Evolutionary conservation across 2,797 vertebrate species (phyloP).

Genomic region (Hyperoplus lanceolatus): DNA sequence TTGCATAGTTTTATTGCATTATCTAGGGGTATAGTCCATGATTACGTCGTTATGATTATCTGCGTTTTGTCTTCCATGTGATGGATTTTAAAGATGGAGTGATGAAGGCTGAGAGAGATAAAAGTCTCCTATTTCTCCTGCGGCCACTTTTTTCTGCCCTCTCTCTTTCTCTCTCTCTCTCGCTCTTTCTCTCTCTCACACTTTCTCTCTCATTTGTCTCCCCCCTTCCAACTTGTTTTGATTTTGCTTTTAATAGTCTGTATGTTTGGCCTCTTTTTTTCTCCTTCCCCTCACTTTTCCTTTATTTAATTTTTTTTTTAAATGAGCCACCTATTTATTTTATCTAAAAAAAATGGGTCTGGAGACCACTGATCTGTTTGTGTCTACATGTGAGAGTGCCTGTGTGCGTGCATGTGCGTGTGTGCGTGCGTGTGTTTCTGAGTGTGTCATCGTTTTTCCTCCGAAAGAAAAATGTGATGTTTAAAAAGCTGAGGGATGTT

Average conservation of each 20-base stretch:
- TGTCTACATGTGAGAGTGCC: conserved; percentile 49
- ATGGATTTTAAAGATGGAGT: conserved; percentile 82
- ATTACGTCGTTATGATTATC: conserved; percentile 85
- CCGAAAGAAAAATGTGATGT: conserved; percentile 67
- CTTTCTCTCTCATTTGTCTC: conserved; percentile 11
- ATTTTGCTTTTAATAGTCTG: conserved; percentile 45
- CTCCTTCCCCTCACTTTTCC: conserved; percentile 19
- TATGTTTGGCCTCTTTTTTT: conserved; percentile 34
- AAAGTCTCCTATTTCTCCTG: conserved; percentile 27
- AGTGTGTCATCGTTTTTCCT: conserved; percentile 47
- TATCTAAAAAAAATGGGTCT: conserved; percentile 71
- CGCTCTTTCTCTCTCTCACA: too few species aligned
- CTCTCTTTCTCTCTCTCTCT: conserved; percentile 18
- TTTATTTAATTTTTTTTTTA: conserved; percentile 23
- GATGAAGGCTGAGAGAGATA: conserved; percentile 72
- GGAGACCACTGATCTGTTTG: conserved; percentile 73
- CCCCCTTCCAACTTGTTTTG: conserved; percentile 36
- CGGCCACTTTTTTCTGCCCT: conserved; percentile 54
- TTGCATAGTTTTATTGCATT: conserved; percentile 91
- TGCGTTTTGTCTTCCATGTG: conserved; percentile 83
- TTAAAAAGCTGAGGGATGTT: conserved; percentile 64
- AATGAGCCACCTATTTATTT: conserved; percentile 78
- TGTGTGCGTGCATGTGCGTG: conserved; percentile 30
- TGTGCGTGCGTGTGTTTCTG: conserved; percentile 23
- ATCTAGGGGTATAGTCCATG: conserved; percentile 88